A percentile compares a stretch with the other conserved stretches of the same genome.
Conservation (phyloP, 2,888 invertebrate species). For the Odontomyia ornata region DNA sequence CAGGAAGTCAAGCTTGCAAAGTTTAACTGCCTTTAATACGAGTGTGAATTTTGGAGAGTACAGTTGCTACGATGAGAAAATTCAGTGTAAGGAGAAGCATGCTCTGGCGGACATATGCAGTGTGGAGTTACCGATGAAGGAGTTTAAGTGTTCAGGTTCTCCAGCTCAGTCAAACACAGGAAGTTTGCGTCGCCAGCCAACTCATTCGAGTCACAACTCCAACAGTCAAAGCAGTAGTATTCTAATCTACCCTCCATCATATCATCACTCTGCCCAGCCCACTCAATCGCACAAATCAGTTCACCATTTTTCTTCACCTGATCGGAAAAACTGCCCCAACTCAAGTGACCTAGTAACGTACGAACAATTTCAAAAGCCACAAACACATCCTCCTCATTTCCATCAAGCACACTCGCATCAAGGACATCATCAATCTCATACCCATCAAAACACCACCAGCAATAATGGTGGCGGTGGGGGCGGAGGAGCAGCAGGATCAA, state of each 20-base stretch:
- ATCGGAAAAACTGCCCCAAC: slow-evolving; percentile 49
- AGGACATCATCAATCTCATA: slow-evolving; percentile 10
- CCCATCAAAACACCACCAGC: not conserved
- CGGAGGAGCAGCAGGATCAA: slow-evolving; percentile 19
- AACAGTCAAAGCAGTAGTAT: slow-evolving; percentile 22
- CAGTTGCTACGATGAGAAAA: slow-evolving; percentile 72
- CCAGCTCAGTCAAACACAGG: slow-evolving; percentile 55
- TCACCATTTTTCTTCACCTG: slow-evolving; percentile 37
- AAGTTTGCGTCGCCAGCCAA: slow-evolving; percentile 57
- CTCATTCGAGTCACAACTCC: slow-evolving; percentile 51
- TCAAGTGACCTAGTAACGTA: slow-evolving; percentile 51
- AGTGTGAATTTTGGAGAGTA: slow-evolving; percentile 70
- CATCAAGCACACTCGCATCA: slow-evolving; percentile 37
- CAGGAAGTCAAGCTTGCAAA: slow-evolving; percentile 70
- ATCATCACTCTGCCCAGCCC: slow-evolving; percentile 51
- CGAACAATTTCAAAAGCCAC: slow-evolving; percentile 49
- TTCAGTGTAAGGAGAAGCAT: slow-evolving; percentile 67
- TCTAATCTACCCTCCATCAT: slow-evolving; percentile 52
- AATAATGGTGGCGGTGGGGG: too few relatives aligned
- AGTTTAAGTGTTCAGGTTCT: slow-evolving; percentile 69
- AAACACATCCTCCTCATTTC: slow-evolving; percentile 31
- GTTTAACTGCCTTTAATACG: slow-evolving; percentile 51
- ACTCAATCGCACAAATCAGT: slow-evolving; percentile 50
- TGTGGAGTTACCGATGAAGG: slow-evolving; percentile 72
- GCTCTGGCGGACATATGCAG: slow-evolving; percentile 69